phyloP scores from a whole-genome alignment of 2,888 invertebrate species.

The Mayetiola destructor region DNA sequence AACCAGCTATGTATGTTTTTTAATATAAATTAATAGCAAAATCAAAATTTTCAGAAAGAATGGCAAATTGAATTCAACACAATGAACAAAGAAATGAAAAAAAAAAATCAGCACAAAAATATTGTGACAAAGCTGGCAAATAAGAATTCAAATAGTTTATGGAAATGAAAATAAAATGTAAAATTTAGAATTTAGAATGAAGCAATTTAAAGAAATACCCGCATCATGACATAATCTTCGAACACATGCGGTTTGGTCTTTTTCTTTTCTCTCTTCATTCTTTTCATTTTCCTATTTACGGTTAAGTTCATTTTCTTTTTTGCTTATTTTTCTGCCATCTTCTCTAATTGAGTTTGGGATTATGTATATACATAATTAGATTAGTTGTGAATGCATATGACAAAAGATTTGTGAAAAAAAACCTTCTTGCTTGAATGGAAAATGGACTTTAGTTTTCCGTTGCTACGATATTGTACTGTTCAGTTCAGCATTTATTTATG shows the following conservation, averaged over 20 bases:
- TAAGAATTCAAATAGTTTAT: background rate
- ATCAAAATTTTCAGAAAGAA: no score
- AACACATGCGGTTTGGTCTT: background rate
- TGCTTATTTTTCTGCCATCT: background rate
- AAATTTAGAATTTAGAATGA: background rate
- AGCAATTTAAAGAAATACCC: background rate
- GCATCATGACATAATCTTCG: background rate
- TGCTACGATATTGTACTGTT: background rate
- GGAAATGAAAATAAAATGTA: background rate
- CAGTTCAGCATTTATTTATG: no score
- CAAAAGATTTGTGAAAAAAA: no score
- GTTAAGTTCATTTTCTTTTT: background rate
- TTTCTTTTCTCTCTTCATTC: no score
- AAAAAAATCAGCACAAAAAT: background rate
- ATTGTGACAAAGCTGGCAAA: no score
- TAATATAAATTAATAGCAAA: no score
- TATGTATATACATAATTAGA: conserved; percentile 6
- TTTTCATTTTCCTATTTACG: no score
- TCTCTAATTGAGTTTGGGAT: conserved; percentile 2
- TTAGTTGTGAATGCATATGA: background rate
- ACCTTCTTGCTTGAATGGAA: no score
- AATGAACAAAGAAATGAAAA: no score
- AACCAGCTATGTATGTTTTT: no score
- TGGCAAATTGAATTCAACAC: no score
- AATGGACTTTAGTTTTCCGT: background rate